These are phyloP conservation scores for Hippopotamyrus pictus DNA, from an alignment of 2,797 vertebrate species.

Conservation along the genomic window DNA sequence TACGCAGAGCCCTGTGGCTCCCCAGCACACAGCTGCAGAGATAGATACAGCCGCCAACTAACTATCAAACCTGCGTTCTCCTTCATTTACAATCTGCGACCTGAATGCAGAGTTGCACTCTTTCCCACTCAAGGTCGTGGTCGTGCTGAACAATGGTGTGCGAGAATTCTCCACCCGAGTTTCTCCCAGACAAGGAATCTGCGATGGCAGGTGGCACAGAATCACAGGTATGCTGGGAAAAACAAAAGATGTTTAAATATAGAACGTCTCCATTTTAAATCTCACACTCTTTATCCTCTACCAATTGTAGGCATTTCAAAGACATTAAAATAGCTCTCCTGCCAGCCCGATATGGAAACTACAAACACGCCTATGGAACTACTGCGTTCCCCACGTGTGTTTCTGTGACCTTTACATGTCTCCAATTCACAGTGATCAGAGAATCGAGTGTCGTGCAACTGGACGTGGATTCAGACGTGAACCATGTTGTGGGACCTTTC, in stretches of 20 bases:
- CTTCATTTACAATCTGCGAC: not conserved
- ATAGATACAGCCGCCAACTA: not conserved
- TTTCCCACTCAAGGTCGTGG: conserved; percentile 64
- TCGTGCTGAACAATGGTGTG: conserved; percentile 74
- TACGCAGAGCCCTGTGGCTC: conserved; percentile 38
- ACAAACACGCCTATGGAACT: not conserved
- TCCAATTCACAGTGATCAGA: conserved; percentile 71
- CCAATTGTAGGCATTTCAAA: not conserved
- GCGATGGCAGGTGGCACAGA: conserved; percentile 82
- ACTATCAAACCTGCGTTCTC: not conserved
- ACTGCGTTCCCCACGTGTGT: not conserved
- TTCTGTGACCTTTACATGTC: not conserved
- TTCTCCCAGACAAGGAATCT: conserved; percentile 68
- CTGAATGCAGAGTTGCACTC: not conserved
- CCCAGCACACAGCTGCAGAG: not conserved
- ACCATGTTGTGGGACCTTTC: conserved; percentile 74
- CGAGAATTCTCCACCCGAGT: conserved; percentile 77
- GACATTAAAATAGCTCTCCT: not conserved
- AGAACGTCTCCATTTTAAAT: not conserved
- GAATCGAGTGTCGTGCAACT: conserved; percentile 79
- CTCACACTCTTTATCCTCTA: not conserved
- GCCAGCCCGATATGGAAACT: not conserved
- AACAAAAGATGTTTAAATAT: not conserved
- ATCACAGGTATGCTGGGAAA: conserved; percentile 66
- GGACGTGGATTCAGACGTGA: conserved; percentile 86